These are phyloP conservation scores for Pseudococcus longispinus DNA, from an alignment of 2,888 invertebrate genomes.

Conservation along the genomic window DNA sequence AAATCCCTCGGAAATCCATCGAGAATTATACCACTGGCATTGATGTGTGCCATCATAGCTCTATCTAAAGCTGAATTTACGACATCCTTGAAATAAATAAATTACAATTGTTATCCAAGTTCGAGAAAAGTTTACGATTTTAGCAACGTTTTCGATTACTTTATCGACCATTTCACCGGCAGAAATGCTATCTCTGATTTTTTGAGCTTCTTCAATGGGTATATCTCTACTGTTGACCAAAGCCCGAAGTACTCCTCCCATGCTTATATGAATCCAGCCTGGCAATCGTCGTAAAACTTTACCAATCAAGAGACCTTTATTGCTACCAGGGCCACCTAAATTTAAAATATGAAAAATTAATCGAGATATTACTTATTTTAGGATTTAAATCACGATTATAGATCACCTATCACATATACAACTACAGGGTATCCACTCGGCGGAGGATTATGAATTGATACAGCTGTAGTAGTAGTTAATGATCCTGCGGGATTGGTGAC, in stretches of 20 bases:
- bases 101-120: neutral
- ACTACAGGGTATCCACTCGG: constrained; percentile 64
- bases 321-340: constrained; percentile 87
- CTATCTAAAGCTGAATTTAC: constrained; percentile 78
- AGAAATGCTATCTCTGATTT: constrained; percentile 74
- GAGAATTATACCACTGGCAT: constrained; percentile 81
- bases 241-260: constrained; percentile 79
- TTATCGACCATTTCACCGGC: constrained; percentile 81
- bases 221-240: constrained; percentile 68
- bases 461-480: constrained; percentile 59
- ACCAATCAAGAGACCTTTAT: constrained; percentile 81
- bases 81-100: constrained; percentile 67
- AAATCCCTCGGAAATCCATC: constrained; percentile 94
- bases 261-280: constrained; percentile 79
- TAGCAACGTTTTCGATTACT: constrained; percentile 59
- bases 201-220: constrained; percentile 66
- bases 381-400: neutral
- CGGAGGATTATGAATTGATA: constrained; percentile 60
- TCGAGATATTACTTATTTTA: neutral
- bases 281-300: constrained; percentile 73
- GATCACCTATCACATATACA: constrained; percentile 66
- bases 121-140: neutral
- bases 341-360: neutral
- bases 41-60: constrained; percentile 69
- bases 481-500: constrained; percentile 58